Conservation (phyloP, 1,140 invertebrate genomes). For the Ladona fulva region DNA sequence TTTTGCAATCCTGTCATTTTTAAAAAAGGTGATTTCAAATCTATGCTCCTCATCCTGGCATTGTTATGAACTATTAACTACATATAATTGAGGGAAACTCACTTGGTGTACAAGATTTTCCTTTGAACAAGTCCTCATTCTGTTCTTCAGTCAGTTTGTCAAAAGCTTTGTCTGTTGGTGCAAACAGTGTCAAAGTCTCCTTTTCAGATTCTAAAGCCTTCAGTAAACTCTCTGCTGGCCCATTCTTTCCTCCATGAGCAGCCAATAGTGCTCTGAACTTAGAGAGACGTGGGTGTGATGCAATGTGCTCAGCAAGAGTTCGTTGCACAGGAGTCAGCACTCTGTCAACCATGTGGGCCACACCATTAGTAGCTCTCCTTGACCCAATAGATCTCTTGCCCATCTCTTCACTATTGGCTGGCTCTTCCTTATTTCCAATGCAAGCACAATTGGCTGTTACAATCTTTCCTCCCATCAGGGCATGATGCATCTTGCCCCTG, state of each 20-base stretch:
- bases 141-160: slow-evolving; percentile 33
- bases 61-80: too few species aligned
- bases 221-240: slow-evolving; percentile 34
- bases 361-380: slow-evolving; percentile 37
- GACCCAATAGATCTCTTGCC: background rate
- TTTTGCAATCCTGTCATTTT: too few species aligned
- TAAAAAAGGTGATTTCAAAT: too few species aligned
- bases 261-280: slow-evolving; percentile 39
- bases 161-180: slow-evolving; percentile 42
- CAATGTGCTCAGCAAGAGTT: slow-evolving; percentile 38
- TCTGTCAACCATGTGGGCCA: slow-evolving; percentile 44
- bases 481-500: slow-evolving; percentile 21
- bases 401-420: slow-evolving; percentile 31
- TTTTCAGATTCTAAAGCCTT: slow-evolving; percentile 23
- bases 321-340: slow-evolving; percentile 40
- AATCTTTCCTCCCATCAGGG: slow-evolving; percentile 20
- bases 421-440: slow-evolving; percentile 23
- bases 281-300: slow-evolving; percentile 39
- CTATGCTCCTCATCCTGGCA: too few species aligned
- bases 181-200: slow-evolving; percentile 43
- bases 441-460: slow-evolving; percentile 46
- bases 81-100: too few species aligned
- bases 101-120: slow-evolving; percentile 28
- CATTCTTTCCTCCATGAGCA: slow-evolving; percentile 25
- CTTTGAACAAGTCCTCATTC: slow-evolving; percentile 30